Conservation (phyloP, 2,888 invertebrate genomes). For the Erebia aethiops region DNA sequence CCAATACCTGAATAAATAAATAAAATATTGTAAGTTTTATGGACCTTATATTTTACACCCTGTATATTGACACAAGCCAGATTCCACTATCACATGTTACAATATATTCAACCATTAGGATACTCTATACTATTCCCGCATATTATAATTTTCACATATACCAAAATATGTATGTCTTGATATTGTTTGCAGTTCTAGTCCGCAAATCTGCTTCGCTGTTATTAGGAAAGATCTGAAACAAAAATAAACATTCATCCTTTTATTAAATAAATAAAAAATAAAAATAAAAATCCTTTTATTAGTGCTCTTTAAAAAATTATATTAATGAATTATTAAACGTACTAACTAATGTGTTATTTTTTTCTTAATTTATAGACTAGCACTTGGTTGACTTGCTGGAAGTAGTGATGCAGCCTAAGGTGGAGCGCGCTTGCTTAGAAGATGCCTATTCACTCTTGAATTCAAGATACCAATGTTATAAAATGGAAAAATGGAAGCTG, state of each 20-base stretch:
- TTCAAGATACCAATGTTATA: too few relatives aligned
- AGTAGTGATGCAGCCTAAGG: too few relatives aligned
- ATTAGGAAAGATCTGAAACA: conserved; percentile 81
- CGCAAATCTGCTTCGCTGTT: conserved; percentile 56
- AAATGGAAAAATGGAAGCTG: too few relatives aligned
- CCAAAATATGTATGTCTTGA: conserved; percentile 83
- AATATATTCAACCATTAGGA: conserved; percentile 59
- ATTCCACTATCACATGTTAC: conserved; percentile 59
- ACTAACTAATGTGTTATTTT: too few relatives aligned
- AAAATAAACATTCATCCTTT: conserved; percentile 31
- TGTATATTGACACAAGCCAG: conserved; percentile 56
- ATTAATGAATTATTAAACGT: too few relatives aligned
- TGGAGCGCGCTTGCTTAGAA: too few relatives aligned
- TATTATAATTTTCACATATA: conserved; percentile 80
- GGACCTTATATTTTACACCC: not conserved
- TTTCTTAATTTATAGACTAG: too few relatives aligned
- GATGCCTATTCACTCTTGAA: too few relatives aligned
- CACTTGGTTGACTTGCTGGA: too few relatives aligned
- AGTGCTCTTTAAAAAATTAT: too few relatives aligned
- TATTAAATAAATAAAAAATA: too few relatives aligned
- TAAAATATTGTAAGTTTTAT: not conserved
- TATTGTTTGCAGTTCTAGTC: conserved; percentile 69
- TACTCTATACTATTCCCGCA: conserved; percentile 64
- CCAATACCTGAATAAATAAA: not conserved
- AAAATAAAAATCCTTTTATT: too few relatives aligned